Base-by-base conservation (phyloP, 2,888 invertebrate species). In the Mamestra brassicae region DNA sequence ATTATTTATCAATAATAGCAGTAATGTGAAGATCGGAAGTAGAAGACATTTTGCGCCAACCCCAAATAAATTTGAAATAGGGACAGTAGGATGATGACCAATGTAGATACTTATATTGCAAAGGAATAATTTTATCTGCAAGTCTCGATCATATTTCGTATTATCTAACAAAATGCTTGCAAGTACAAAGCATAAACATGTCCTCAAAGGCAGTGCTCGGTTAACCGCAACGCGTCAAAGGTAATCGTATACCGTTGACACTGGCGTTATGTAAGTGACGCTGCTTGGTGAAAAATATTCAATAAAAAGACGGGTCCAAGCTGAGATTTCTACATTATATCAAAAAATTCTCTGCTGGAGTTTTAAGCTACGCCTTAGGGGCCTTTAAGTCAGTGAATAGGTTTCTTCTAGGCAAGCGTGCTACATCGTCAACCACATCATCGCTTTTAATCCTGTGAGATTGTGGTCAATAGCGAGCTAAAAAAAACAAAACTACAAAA, bases 201-300 rank as follows among this genome's bases (percentile, higher is more conserved):
- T 69, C 72, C 57, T 69, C 66, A 82, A 66, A 75, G 61, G 52
- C 66, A 64, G 74, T 85, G 79, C 74, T 76, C 67, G 81, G 85
- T 82, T 84, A 76, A 87, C 87, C 87, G 63, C 88, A 86, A 67
- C 80, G 74, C 80, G 72, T 83, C 78, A 65, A 65, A 78, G 62
- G 84, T 79, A 87, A 87, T 68, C 6, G 50, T 36, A 87, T 70
- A 87, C 81, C 79, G 65, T 76, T 69, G 74, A 67, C 72, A 81
- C 67, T 36, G 42, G 66, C 62, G 34, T 71, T 71, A 68, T 58
- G 42, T 61, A 71, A 60, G 45, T 26, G 50, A 73, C 50, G 58
- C 69, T 63, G 50, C 34, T 72, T 34, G 61, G 50, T 34, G 15
- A 45, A 57, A 74, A 55, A 74, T 66, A 47, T 52, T 61, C 38